Evolutionary conservation across 2,888 invertebrate species (phyloP).

Genomic region (Blastobasis lacticolella): DNA sequence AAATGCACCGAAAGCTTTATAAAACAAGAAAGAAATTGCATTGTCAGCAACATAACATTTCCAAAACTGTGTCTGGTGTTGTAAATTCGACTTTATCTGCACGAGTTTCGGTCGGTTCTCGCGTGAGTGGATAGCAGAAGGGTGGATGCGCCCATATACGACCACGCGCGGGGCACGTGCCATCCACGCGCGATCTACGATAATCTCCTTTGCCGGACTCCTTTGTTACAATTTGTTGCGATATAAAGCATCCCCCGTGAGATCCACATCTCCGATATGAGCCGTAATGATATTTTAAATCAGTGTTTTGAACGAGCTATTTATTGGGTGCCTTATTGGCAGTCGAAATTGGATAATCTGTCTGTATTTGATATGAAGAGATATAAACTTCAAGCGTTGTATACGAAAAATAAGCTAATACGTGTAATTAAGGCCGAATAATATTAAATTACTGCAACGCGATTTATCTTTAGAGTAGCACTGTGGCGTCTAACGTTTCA

Average conservation of each 20-base stretch:
- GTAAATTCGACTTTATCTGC: slow-evolving; percentile 12
- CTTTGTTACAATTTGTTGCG: slow-evolving; percentile 71
- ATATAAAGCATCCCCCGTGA: slow-evolving; percentile 48
- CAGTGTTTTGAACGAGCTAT: slow-evolving; percentile 48
- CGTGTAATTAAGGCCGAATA: no score
- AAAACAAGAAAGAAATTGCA: slow-evolving; percentile 28
- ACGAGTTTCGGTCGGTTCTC: slow-evolving; percentile 15
- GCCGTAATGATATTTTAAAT: slow-evolving; percentile 71
- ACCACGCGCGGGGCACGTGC: slow-evolving; percentile 63
- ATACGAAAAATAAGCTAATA: no score
- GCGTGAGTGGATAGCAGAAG: slow-evolving; percentile 23
- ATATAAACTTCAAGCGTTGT: no score
- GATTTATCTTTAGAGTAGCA: no score
- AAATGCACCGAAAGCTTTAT: slow-evolving; percentile 19
- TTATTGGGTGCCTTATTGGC: slow-evolving; percentile 36
- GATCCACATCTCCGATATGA: slow-evolving; percentile 63
- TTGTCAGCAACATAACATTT: slow-evolving; percentile 20
- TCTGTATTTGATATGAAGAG: background rate
- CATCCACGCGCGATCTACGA: slow-evolving; percentile 59
- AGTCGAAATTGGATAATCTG: background rate
- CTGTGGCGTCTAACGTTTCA: no score
- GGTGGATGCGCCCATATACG: slow-evolving; percentile 48
- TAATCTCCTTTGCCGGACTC: slow-evolving; percentile 68
- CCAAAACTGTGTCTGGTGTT: background rate
- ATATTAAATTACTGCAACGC: no score